Base-by-base conservation (phyloP, 2,113 vertebrate genomes). In the Macquaria ambigua region DNA sequence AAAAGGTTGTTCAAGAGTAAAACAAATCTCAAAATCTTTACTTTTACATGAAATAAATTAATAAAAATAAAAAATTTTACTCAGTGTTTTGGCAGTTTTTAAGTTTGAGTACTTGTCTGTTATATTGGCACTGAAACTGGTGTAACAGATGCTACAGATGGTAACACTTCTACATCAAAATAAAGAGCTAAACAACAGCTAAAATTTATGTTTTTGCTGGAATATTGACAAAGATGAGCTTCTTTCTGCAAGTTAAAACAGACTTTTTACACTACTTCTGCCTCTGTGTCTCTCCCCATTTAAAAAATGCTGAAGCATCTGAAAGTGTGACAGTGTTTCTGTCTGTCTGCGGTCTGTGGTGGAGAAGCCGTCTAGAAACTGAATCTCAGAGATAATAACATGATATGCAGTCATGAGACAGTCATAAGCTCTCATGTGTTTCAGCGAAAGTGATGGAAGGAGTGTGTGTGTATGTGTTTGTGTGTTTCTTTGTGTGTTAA, bases 321-420 rank as follows among this genome's bases (percentile, higher is more conserved):
- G 43, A 73, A 48, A 34, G 73, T 16, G 61, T 0, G 34, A 28
- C 63, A n/a, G 67, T 66, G 16, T 31, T 28, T 56, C 58, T 77
- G 66, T 41, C 41, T 68, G 75, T 52, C 58, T 68, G 87, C 34
- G 84, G 79, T 83, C 41, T 83, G 87, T 69, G 87, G 79, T 2
- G 9, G 21, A 66, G 66, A 68, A 41, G 8, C 21, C 1, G 2
- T 53, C 74, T 8, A 53, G 25, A 82, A 39, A 53, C 61, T 9
- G 15, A 81, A 69, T 68, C 73, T 83, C 66, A 79, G 73, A 67
- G 59, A 76, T 76, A 70, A 85, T 70, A 4, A 74, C 21, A 41
- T 23, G 75, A 79, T 59, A 10, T 28, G 64, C 37, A 0, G 34
- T 80, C 11, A 1, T 59, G 15, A 64, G 64, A 48, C 64, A 37